These are phyloP conservation scores for Drosophila pandora DNA, from an alignment of 1,140 invertebrate genomes.

Conservation along the genomic window DNA sequence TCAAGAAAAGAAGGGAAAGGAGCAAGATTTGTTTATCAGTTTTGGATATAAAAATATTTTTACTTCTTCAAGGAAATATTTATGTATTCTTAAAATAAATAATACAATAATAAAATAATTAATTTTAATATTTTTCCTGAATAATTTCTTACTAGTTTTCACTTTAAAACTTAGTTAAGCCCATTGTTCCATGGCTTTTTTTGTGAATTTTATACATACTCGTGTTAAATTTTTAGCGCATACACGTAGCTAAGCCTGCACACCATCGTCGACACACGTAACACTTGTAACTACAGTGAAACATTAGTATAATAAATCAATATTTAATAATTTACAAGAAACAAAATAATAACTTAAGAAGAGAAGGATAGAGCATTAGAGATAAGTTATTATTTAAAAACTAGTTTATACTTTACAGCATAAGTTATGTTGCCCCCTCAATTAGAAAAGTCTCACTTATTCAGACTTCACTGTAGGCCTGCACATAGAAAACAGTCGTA, in stretches of 20 bases:
- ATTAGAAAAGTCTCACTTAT: neutral
- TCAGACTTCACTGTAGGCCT: neutral
- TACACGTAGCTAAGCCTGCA: slow-evolving; percentile 26
- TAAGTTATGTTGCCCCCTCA: too few relatives aligned
- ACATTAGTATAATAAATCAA: neutral
- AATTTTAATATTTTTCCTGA: neutral
- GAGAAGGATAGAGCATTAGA: too few relatives aligned
- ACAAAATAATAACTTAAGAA: neutral
- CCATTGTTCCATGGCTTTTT: slow-evolving; percentile 19
- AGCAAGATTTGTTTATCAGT: neutral
- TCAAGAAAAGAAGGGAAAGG: neutral
- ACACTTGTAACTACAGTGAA: slow-evolving; percentile 4
- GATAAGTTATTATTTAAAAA: too few relatives aligned
- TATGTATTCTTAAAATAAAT: neutral
- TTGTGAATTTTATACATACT: slow-evolving; percentile 54
- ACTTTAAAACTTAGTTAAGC: neutral
- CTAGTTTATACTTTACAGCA: too few relatives aligned
- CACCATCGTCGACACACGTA: slow-evolving; percentile 33
- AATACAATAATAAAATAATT: too few relatives aligned
- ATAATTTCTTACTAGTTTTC: neutral
- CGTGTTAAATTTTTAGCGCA: slow-evolving; percentile 43
- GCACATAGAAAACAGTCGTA: slow-evolving; percentile 51
- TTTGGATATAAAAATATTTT: neutral
- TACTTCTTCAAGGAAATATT: too few relatives aligned
- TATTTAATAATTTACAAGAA: neutral